Conservation (phyloP, 2,888 invertebrate genomes). For the Drosophila differens region DNA sequence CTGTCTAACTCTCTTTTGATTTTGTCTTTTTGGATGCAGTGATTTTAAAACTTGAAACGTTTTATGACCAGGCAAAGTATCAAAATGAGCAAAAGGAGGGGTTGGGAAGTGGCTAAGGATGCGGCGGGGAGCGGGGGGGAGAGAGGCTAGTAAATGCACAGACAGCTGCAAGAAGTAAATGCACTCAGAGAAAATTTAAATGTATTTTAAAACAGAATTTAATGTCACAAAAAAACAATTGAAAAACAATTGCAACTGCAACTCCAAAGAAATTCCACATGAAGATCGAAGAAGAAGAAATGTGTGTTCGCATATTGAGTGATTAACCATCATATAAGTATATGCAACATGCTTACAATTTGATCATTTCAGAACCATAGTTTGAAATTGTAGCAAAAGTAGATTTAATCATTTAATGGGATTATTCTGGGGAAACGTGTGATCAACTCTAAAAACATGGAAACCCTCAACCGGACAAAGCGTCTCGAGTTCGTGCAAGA, state of each 20-base stretch:
- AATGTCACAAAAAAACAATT: slow-evolving; percentile 7
- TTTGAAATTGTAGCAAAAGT: too few species aligned
- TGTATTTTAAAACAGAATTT: slow-evolving; percentile 19
- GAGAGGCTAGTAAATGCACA: slow-evolving; percentile 61
- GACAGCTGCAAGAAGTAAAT: slow-evolving; percentile 70
- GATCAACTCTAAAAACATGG: neutral
- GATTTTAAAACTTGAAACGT: slow-evolving; percentile 71
- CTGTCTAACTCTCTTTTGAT: neutral
- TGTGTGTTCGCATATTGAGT: neutral
- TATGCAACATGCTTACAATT: too few species aligned
- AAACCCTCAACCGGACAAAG: neutral
- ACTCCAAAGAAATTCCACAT: neutral
- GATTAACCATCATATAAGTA: neutral
- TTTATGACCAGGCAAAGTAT: slow-evolving; percentile 54
- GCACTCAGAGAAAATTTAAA: slow-evolving; percentile 30
- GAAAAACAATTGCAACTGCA: neutral
- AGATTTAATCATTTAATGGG: neutral
- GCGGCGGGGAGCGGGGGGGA: neutral
- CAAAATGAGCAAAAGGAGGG: slow-evolving; percentile 24
- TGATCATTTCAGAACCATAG: too few species aligned
- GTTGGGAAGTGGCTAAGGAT: neutral
- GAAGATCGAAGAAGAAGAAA: neutral
- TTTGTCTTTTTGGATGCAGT: slow-evolving; percentile 56
- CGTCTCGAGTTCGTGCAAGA: neutral
- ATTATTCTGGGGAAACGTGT: neutral